Percentiles rank a stretch among this genome's conserved stretches.
Evolutionary conservation across 2,797 vertebrate genomes (phyloP).

Genomic region (Phataginus tetradactyla): DNA sequence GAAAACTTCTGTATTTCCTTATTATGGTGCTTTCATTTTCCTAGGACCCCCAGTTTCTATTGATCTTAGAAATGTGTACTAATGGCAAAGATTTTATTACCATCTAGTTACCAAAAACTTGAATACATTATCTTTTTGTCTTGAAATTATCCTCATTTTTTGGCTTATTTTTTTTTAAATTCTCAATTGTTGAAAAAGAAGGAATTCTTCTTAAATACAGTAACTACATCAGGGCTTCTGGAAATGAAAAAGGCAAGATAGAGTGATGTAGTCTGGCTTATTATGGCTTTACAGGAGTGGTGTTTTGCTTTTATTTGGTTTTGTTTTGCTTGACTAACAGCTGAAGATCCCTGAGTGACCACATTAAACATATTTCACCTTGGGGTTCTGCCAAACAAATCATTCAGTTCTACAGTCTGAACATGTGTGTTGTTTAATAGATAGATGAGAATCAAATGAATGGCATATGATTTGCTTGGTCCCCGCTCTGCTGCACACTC

Average conservation of each 20-base stretch:
- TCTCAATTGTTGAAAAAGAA: neutral
- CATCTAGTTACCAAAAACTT: conserved; percentile 46
- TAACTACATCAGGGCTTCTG: neutral
- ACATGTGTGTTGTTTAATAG: conserved; percentile 59
- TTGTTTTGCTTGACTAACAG: conserved; percentile 62
- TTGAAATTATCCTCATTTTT: conserved; percentile 40
- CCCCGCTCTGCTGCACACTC: neutral
- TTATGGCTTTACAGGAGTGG: neutral
- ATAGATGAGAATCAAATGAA: conserved; percentile 60
- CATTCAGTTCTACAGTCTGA: conserved; percentile 61
- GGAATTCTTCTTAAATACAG: neutral
- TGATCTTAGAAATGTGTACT: conserved; percentile 11
- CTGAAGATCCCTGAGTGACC: conserved; percentile 29
- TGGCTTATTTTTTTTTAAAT: neutral
- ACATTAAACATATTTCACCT: conserved; percentile 12
- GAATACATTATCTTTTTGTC: conserved; percentile 21
- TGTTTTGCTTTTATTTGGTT: conserved; percentile 52
- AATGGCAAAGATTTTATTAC: conserved; percentile 61
- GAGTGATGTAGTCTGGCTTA: neutral
- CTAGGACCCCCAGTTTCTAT: neutral
- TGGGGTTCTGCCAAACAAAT: conserved; percentile 54
- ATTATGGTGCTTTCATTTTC: neutral
- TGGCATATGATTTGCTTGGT: conserved; percentile 33
- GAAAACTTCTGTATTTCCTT: conserved; percentile 54
- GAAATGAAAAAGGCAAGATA: neutral